Evolutionary conservation across 2,113 vertebrate species (phyloP).

Genomic region (Tachysurus vachellii): DNA sequence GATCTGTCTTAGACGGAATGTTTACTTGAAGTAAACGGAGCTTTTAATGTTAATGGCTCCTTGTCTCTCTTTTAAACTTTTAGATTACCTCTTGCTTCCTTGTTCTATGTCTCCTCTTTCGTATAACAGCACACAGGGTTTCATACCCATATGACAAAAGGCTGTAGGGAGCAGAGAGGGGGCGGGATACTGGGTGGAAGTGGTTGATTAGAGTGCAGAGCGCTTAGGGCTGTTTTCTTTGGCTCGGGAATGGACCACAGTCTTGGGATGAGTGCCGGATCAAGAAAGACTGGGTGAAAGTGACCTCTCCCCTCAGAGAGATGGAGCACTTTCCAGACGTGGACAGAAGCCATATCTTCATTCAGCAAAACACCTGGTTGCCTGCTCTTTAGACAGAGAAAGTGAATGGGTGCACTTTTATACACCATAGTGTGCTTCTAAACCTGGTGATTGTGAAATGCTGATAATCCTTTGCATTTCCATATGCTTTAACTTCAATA

Average conservation of each 20-base stretch:
- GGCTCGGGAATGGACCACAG: conserved; percentile 67
- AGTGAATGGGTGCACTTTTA: conserved; percentile 37
- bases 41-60: conserved; percentile 34
- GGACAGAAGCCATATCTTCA: conserved; percentile 71
- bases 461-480: conserved; percentile 4
- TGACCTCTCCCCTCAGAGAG: conserved; percentile 68
- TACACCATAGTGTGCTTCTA: conserved; percentile 16
- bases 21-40: conserved; percentile 34
- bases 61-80: neutral
- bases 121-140: neutral
- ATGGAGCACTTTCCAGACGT: conserved; percentile 65
- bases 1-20: conserved; percentile 27
- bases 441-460: neutral
- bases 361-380: conserved; percentile 66
- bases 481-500: conserved; percentile 34
- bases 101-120: conserved; percentile 8
- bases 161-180: conserved; percentile 57
- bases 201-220: conserved; percentile 69
- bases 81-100: neutral
- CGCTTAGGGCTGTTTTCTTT: conserved; percentile 72
- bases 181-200: conserved; percentile 63
- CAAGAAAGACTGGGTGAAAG: conserved; percentile 56
- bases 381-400: conserved; percentile 56
- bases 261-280: conserved; percentile 59
- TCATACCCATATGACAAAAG: conserved; percentile 31